Evolutionary conservation across 1,140 invertebrate species (phyloP), one percentile per base, ranked within the genome.

Genomic region (Chionoecetes opilio): DNA sequence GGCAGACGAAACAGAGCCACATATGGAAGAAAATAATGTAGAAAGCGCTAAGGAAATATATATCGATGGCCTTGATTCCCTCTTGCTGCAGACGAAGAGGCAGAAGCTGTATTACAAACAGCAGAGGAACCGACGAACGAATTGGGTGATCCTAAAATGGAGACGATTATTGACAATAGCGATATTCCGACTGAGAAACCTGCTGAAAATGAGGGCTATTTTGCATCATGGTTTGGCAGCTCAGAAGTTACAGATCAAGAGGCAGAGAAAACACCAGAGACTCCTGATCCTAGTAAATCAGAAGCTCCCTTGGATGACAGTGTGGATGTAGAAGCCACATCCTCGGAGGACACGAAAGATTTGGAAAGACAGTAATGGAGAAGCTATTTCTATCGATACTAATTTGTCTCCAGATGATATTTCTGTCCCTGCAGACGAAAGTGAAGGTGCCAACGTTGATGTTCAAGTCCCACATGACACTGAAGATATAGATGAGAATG

Each of bases 171-270:
- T 38, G 91, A 95, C 3, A 53, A 14, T 8, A 35, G 17, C 17
- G 93, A 91, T 46, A 26, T 75, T 31, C 34, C 34, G 29, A 34
- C 34, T 32, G 88, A 92, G n/a, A 75, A 92, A 92, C 86, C 85
- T 31, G 85, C n/a, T 17, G 84, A 92, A 95, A 92, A 38, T 92
- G 84, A 32, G 87, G 46, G 94, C 1, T 92, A 92, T 31, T 92
- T 95, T 92, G 37, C 94, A 63, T 92, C 90, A 38, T 95, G 90
- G 90, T 95, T 95, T 95, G 84, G 90, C 85, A 87, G 90, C 86
- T 92, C 90, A 82, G 94, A 95, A 94, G 46, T 31, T 34, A 31
- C 53, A 46, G 38, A 93, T 3, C 14, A 2, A 82, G 88, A 94
- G 29, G n/a, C 53, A 41, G 46, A 75, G 9, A 35, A 82, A 31